Evolutionary conservation across 2,888 invertebrate species (phyloP), one percentile per base, ranked within the genome.

Genomic region (Argyra leucocephala): DNA sequence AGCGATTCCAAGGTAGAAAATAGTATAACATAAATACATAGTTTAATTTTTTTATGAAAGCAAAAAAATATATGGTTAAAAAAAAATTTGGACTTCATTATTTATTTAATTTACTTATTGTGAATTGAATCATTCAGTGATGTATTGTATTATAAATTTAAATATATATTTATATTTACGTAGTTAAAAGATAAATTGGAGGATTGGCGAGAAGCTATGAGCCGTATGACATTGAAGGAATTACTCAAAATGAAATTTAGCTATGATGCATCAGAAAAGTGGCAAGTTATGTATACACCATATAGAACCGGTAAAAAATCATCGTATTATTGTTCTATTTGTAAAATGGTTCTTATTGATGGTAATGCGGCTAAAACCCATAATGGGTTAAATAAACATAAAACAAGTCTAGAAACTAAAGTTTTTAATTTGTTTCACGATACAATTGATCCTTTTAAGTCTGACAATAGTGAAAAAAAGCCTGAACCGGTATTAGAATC

Each of bases 181-280:
- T 84, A 93, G 72, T 93, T 89, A 78, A 92, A 92, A 80, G 93
- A 93, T 80, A 93, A 93, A 83, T 88, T 91, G 72, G 92, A 91
- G 69, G 92, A 91, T 84, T 93, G 48, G 48, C 48, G 48, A 18
- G 48, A 48, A 48, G 15, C 15, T 48, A 48, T 48, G 48, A 15
- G 15, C 18, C 18, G 18, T 18, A 48, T 48, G 48, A 3, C 48
- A 12, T 9, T 48, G 5, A 48, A 48, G 18, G 48, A 48, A 1
- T n/a, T 48, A 3, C 15, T 48, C 4, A 48, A 48, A 48, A 6
- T 48, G 1, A 48, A 48, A 18, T 48, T 18, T 48, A 18, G 48
- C 15, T 48, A 48, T 48, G 6, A 48, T 1, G 18, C 12, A 48
- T 1, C 5, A 5, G 48, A 18, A 18, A 15, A 48, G 18, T 48